Conservation (phyloP, 2,888 invertebrate genomes). For the Marasmarcha lunaedactyla region DNA sequence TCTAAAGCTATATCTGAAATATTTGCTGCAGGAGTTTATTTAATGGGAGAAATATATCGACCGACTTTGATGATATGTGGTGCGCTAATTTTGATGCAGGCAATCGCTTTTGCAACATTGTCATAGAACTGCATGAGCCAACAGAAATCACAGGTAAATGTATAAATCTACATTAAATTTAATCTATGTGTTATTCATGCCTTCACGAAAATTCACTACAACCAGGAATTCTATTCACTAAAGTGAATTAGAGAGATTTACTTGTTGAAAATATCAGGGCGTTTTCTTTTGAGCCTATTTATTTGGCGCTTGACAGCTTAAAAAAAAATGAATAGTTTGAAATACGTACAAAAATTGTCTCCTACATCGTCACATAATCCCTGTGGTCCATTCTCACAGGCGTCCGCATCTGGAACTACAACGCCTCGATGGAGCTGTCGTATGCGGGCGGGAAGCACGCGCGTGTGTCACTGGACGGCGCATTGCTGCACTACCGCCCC, state of each 20-base stretch:
- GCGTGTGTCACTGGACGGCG: constrained; percentile 50
- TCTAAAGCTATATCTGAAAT: no score
- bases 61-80: constrained; percentile 77
- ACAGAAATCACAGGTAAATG: constrained; percentile 51
- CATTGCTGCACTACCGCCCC: constrained; percentile 33
- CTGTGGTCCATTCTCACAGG: constrained; percentile 47
- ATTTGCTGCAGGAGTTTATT: constrained; percentile 60
- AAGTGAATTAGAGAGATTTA: no score
- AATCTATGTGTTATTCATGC: no score
- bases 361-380: no score
- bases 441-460: constrained; percentile 72
- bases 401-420: constrained; percentile 86
- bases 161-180: no score
- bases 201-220: no score
- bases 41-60: constrained; percentile 77
- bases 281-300: no score
- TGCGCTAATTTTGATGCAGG: constrained; percentile 48
- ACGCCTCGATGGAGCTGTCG: constrained; percentile 76
- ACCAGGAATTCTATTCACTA: no score
- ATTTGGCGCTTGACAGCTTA: no score
- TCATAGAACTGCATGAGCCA: constrained; percentile 41
- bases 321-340: no score
- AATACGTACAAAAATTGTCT: no score
- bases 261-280: no score
- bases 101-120: constrained; percentile 41